Evolutionary conservation across 2,888 invertebrate genomes (phyloP).

Genomic region (Cremastobaeus sp.): DNA sequence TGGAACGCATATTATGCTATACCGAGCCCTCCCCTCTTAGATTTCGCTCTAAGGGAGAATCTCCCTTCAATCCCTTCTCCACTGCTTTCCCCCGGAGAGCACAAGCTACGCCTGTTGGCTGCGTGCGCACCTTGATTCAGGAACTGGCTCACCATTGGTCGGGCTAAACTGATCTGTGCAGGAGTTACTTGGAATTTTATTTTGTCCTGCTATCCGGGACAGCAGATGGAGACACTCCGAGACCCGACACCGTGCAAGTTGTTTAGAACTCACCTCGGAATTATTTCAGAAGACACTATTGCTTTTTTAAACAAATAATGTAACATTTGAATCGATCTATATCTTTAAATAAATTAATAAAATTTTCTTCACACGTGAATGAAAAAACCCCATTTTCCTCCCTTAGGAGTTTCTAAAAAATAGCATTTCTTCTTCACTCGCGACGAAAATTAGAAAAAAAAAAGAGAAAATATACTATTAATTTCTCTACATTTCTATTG

Average conservation of each 20-base stretch:
- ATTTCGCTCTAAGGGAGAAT: not conserved
- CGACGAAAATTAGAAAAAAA: too few species aligned
- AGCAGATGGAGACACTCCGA: not conserved
- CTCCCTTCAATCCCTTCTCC: too few species aligned
- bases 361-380: too few species aligned
- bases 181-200: slow-evolving; percentile 20
- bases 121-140: slow-evolving; percentile 39
- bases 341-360: too few species aligned
- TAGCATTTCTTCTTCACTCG: too few species aligned
- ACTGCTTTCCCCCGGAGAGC: not conserved
- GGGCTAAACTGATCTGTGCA: slow-evolving; percentile 6
- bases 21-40: slow-evolving; percentile 24
- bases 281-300: slow-evolving; percentile 2
- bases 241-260: slow-evolving; percentile 15
- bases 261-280: slow-evolving; percentile 14
- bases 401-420: too few species aligned
- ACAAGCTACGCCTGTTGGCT: slow-evolving; percentile 31
- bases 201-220: slow-evolving; percentile 13
- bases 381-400: too few species aligned
- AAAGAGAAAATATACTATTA: too few species aligned
- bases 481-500: too few species aligned
- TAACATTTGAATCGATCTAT: too few species aligned
- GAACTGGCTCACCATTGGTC: slow-evolving; percentile 17
- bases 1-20: slow-evolving; percentile 36
- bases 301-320: too few species aligned